A percentile compares a stretch with the other conserved stretches of the same genome.
These are phyloP conservation scores for Spisula subtruncata DNA, from an alignment of 2,888 invertebrate species.

Conservation along the genomic window DNA sequence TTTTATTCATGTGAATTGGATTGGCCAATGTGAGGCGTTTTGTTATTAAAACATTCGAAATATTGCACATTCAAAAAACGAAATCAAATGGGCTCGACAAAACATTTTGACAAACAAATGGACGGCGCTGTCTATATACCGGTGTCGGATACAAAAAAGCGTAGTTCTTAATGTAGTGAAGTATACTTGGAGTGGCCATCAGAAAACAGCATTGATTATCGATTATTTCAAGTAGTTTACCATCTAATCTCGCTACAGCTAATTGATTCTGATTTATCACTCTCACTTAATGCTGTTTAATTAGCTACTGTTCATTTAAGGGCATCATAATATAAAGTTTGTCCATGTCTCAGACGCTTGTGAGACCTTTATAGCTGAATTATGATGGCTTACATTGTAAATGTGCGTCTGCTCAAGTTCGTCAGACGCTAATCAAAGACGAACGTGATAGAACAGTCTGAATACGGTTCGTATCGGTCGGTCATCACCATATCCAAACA, in stretches of 20 bases:
- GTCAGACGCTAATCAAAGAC: not conserved
- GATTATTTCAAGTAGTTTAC: not conserved
- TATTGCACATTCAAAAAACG: too few species aligned
- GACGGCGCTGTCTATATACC: too few species aligned
- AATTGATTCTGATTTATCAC: slow-evolving; percentile 18
- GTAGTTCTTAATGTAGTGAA: not conserved
- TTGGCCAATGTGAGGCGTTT: too few species aligned
- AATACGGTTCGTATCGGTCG: too few species aligned
- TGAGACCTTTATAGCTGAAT: not conserved
- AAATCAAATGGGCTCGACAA: too few species aligned
- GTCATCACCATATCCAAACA: too few species aligned
- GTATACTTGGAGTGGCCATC: not conserved
- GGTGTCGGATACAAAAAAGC: too few species aligned
- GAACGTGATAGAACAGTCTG: too few species aligned
- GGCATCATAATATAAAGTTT: not conserved
- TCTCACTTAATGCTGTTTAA: not conserved
- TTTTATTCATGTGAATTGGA: too few species aligned
- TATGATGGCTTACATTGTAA: not conserved
- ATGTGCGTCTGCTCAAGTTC: not conserved
- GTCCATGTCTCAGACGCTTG: not conserved
- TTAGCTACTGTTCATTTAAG: not conserved
- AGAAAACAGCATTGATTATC: not conserved
- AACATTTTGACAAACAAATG: too few species aligned
- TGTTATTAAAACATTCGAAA: too few species aligned
- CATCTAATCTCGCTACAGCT: not conserved